These are phyloP conservation scores for Proteles cristata DNA, from an alignment of 2,113 vertebrate species.

Conservation along the genomic window DNA sequence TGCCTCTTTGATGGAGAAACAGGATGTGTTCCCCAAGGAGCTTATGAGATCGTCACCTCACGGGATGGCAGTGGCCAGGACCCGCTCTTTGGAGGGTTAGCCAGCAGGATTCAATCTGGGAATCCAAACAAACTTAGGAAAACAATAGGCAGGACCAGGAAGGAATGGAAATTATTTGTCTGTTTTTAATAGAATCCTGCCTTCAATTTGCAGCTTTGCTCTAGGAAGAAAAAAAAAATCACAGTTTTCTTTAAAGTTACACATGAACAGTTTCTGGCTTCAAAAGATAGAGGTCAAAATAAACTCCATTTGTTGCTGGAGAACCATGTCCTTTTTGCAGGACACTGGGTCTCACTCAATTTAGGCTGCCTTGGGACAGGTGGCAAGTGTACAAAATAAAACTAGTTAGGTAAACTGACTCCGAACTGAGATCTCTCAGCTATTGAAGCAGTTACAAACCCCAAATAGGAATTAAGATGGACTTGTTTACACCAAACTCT, in stretches of 20 bases:
- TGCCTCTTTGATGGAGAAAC: conserved; percentile 84
- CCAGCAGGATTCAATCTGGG: conserved; percentile 86
- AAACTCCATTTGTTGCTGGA: conserved; percentile 57
- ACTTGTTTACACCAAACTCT: conserved; percentile 53
- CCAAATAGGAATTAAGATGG: conserved; percentile 34
- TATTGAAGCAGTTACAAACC: conserved; percentile 23
- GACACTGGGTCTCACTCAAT: background rate
- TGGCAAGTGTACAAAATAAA: background rate
- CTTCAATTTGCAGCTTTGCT: conserved; percentile 76
- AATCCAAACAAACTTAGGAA: conserved; percentile 85
- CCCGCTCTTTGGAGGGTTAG: conserved; percentile 83
- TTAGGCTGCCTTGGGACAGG: conserved; percentile 51
- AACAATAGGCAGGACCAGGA: conserved; percentile 85
- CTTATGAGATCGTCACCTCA: conserved; percentile 76
- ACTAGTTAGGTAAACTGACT: conserved; percentile 4
- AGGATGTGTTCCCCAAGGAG: conserved; percentile 86
- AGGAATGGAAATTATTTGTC: conserved; percentile 84
- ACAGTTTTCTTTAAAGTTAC: conserved; percentile 76
- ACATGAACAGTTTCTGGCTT: conserved; percentile 77
- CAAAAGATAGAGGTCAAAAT: conserved; percentile 72
- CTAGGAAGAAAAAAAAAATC: conserved; percentile 64
- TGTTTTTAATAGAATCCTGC: conserved; percentile 76
- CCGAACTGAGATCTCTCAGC: background rate
- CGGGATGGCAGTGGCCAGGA: conserved; percentile 76
- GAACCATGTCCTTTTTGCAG: conserved; percentile 47